phyloP scores from a whole-genome alignment of 1,140 invertebrate species.

The Eumeta japonica region DNA sequence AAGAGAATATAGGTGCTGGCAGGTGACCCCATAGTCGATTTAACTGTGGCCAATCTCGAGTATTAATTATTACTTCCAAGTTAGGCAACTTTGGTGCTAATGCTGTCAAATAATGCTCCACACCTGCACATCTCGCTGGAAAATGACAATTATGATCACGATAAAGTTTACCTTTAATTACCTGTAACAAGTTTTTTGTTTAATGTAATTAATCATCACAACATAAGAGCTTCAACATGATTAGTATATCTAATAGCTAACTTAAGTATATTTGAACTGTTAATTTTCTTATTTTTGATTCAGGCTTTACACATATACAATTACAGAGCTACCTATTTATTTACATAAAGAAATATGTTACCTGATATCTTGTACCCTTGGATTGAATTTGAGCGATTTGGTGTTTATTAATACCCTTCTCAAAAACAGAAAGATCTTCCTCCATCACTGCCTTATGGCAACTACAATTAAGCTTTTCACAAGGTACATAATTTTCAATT shows the following conservation, averaged over 20 bases:
- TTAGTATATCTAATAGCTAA: no score
- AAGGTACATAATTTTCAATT: conserved; percentile 44
- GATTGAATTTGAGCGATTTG: conserved; percentile 61
- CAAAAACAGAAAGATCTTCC: conserved; percentile 70
- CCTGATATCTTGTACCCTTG: conserved; percentile 81
- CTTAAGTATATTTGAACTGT: no score
- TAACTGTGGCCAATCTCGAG: conserved; percentile 89
- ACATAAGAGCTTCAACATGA: no score
- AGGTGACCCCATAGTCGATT: conserved; percentile 62
- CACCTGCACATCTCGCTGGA: conserved; percentile 83
- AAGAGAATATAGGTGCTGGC: conserved; percentile 81
- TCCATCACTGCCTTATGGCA: conserved; percentile 67
- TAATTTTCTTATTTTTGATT: no score
- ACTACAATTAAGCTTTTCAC: conserved; percentile 54
- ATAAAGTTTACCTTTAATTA: conserved; percentile 79
- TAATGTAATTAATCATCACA: no score
- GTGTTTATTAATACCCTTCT: conserved; percentile 65
- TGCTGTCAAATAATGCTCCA: conserved; percentile 85
- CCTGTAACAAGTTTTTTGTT: no score
- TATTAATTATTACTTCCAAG: conserved; percentile 87
- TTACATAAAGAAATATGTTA: no score
- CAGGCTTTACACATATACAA: no score
- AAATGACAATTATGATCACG: conserved; percentile 86
- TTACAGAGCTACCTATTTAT: no score
- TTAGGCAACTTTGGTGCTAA: conserved; percentile 69